Percentiles rank a stretch among this genome's conserved stretches.
These are phyloP conservation scores for Cephus pygmeus DNA, from an alignment of 2,888 invertebrate genomes.

Conservation along the genomic window DNA sequence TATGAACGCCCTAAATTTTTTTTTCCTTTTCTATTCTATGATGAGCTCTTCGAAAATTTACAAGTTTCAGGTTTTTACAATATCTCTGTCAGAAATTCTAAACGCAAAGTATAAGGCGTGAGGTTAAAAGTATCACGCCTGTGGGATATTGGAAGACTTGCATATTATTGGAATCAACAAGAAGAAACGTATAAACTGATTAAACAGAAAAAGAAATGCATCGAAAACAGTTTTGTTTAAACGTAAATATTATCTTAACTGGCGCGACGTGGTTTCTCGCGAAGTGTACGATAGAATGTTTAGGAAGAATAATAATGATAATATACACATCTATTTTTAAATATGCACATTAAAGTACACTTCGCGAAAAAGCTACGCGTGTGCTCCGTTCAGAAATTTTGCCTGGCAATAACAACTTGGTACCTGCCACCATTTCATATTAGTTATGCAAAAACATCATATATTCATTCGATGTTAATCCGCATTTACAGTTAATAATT, in stretches of 20 bases:
- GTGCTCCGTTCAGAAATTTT: background rate
- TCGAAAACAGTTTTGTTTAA: background rate
- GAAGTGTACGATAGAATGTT: background rate
- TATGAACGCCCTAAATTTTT: background rate
- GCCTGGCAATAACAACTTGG: background rate
- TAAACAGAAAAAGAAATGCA: conserved; percentile 9
- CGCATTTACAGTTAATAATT: background rate
- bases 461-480: background rate
- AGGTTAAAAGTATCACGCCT: background rate
- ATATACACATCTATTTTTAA: background rate
- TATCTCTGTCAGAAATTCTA: background rate
- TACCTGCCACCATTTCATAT: background rate
- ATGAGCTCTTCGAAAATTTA: background rate
- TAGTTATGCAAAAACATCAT: background rate
- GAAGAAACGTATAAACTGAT: conserved; percentile 11
- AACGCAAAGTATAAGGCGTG: background rate
- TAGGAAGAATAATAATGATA: background rate
- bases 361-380: background rate
- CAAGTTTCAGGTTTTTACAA: background rate
- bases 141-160: background rate
- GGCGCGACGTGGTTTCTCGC: background rate
- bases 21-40: background rate
- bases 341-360: background rate
- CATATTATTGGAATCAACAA: background rate
- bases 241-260: background rate